These are phyloP conservation scores for Proales similis DNA, from an alignment of 1,140 invertebrate genomes.

Conservation along the genomic window DNA sequence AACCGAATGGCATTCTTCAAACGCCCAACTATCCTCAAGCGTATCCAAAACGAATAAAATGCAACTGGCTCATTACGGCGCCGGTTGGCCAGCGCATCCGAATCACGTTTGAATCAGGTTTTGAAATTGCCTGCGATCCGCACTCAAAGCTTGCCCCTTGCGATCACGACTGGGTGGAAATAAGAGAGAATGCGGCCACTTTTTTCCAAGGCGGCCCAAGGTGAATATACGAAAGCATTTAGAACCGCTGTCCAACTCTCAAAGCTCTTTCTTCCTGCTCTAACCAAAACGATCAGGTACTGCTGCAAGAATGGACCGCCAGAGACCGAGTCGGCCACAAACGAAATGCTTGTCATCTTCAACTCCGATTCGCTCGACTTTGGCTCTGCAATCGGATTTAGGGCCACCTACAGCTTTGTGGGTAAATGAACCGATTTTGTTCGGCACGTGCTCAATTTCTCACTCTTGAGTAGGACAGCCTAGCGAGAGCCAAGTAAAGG, in stretches of 20 bases:
- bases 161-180: conserved; percentile 37
- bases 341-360: conserved; percentile 23
- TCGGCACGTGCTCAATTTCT: too few species aligned
- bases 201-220: conserved; percentile 35
- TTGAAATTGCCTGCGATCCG: conserved; percentile 10
- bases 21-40: conserved; percentile 33
- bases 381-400: conserved; percentile 20
- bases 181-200: conserved; percentile 2
- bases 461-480: too few species aligned
- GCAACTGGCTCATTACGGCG: conserved; percentile 33
- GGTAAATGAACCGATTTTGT: too few species aligned
- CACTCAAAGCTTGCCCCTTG: neutral
- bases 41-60: conserved; percentile 26
- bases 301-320: conserved; percentile 13
- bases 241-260: too few species aligned
- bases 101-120: conserved; percentile 13
- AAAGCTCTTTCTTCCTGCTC: too few species aligned
- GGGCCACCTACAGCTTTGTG: conserved; percentile 18
- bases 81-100: conserved; percentile 14
- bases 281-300: too few species aligned
- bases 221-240: too few species aligned
- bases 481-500: too few species aligned
- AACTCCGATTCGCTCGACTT: conserved; percentile 1
- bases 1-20: conserved; percentile 21
- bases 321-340: conserved; percentile 9